A percentile compares a stretch with the other conserved stretches of the same genome.
Evolutionary conservation across 2,797 vertebrate species (phyloP).

Genomic region (Amphiprion clarkii): DNA sequence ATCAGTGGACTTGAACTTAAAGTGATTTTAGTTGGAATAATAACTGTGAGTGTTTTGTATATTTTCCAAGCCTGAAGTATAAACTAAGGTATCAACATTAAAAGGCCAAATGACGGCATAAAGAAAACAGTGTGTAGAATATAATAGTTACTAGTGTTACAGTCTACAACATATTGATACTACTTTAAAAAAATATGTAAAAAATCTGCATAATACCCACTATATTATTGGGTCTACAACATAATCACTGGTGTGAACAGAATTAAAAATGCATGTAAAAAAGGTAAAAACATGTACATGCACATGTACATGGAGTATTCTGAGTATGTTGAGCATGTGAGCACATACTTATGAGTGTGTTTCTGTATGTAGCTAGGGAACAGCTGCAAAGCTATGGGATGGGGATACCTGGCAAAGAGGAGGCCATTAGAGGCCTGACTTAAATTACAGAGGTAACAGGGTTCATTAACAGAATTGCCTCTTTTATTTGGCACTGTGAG

Average conservation of each 20-base stretch:
- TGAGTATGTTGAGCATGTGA: not conserved
- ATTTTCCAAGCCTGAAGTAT: not conserved
- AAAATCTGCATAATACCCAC: too few species aligned
- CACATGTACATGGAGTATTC: not conserved
- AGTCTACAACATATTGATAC: too few species aligned
- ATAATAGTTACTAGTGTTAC: not conserved
- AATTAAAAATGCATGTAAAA: not conserved
- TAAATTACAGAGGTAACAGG: slow-evolving; percentile 37
- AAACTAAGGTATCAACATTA: not conserved
- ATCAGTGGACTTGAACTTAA: too few species aligned
- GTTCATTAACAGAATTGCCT: slow-evolving; percentile 21
- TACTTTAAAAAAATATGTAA: too few species aligned
- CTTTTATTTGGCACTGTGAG: slow-evolving; percentile 7
- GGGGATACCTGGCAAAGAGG: slow-evolving; percentile 26
- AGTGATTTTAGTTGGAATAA: too few species aligned
- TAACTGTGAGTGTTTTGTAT: not conserved
- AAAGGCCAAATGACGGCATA: not conserved
- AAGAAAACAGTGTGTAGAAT: not conserved
- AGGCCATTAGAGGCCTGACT: slow-evolving; percentile 3
- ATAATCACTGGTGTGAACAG: slow-evolving; percentile 5
- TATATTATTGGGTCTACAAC: not conserved
- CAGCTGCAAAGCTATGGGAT: slow-evolving; percentile 11
- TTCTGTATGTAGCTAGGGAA: slow-evolving; percentile 35
- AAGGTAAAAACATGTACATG: not conserved
- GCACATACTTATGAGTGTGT: slow-evolving; percentile 17